phyloP scores from a whole-genome alignment of 2,113 vertebrate species.

The pig (Sus scrofa) region T2T-Sscrofa CM000813.6:73379501-73380000 shows the following conservation, averaged over 20 bases:
- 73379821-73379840: accelerated
- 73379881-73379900: accelerated
- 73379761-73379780: accelerated
- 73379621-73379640: accelerated
- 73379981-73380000: neutral
- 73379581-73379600: neutral
- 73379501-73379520: neutral
- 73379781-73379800: neutral
- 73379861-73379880: neutral
- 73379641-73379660: neutral
- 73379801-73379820: accelerated
- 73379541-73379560: neutral
- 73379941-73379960: neutral
- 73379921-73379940: neutral
- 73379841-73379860: neutral
- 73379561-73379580: neutral
- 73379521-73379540: neutral
- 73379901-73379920: neutral
- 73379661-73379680: neutral
- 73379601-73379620: neutral
- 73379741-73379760: neutral
- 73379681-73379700: too few relatives aligned
- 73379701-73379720: neutral
- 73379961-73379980: too few relatives aligned
- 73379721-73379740: too few relatives aligned